Conservation (phyloP, 1,140 invertebrate genomes). For the Habropoda laboriosa region DNA sequence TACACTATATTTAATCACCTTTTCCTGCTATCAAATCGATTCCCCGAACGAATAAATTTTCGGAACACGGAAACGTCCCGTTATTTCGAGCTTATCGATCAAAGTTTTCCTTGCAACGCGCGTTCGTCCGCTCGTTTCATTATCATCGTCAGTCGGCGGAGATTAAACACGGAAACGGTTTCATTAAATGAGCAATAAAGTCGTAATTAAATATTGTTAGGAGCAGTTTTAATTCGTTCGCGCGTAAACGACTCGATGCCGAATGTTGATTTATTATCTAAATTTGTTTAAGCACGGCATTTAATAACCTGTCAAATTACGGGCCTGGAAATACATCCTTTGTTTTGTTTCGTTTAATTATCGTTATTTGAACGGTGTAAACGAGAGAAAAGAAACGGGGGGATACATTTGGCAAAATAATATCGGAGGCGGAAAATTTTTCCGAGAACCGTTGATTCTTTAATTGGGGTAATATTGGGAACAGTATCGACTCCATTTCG, state of each 20-base stretch:
- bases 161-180: neutral
- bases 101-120: neutral
- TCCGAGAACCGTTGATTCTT: no score
- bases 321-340: no score
- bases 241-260: neutral
- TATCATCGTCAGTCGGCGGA: neutral
- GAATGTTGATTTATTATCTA: neutral
- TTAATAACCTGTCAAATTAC: neutral
- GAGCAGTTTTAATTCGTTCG: neutral
- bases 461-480: no score
- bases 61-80: neutral
- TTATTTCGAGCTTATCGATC: neutral
- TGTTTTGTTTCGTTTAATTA: neutral
- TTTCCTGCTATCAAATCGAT: neutral
- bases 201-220: neutral
- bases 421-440: no score
- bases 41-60: neutral
- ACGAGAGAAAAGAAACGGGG: neutral
- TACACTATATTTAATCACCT: conserved; percentile 3
- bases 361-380: no score
- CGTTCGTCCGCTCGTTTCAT: no score
- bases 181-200: neutral
- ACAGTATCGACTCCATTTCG: no score
- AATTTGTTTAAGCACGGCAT: neutral
- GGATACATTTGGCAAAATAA: neutral